A percentile compares a stretch with the other conserved stretches of the same genome.
These are phyloP conservation scores for Chrysopilus asiliformis DNA, from an alignment of 2,888 invertebrate species.

Conservation along the genomic window DNA sequence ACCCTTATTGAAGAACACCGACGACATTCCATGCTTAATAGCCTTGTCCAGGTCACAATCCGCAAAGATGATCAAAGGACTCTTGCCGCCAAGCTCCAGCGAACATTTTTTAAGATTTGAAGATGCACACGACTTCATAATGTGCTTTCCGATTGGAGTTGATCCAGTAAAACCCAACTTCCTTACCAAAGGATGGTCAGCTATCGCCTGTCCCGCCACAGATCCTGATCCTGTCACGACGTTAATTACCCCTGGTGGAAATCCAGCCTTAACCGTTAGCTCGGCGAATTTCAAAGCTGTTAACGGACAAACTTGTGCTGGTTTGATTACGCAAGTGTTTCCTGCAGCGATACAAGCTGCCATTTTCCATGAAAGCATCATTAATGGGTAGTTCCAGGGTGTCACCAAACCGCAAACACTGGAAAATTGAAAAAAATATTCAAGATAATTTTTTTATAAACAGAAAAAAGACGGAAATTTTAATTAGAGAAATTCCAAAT, in stretches of 20 bases:
- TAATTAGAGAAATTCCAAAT: not conserved
- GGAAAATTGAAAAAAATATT: constrained; percentile 17
- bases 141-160: constrained; percentile 72
- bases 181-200: constrained; percentile 70
- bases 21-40: constrained; percentile 76
- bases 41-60: constrained; percentile 93
- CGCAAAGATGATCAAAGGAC: constrained; percentile 83
- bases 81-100: constrained; percentile 89
- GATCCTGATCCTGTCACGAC: constrained; percentile 75
- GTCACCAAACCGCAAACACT: constrained; percentile 86
- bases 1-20: constrained; percentile 97
- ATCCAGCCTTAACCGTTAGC: constrained; percentile 75
- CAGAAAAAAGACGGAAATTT: not conserved
- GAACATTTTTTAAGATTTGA: constrained; percentile 93
- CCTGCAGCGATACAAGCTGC: constrained; percentile 94
- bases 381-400: constrained; percentile 96
- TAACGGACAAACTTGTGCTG: constrained; percentile 81
- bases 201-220: constrained; percentile 72
- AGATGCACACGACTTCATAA: constrained; percentile 81
- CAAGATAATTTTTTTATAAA: too few species aligned
- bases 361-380: constrained; percentile 99
- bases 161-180: constrained; percentile 96
- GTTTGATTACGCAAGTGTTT: constrained; percentile 92
- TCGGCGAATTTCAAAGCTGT: constrained; percentile 95
- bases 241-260: constrained; percentile 91